These are phyloP conservation scores for Drosophila multiciliata DNA, from an alignment of 2,888 invertebrate genomes.

Conservation along the genomic window DNA sequence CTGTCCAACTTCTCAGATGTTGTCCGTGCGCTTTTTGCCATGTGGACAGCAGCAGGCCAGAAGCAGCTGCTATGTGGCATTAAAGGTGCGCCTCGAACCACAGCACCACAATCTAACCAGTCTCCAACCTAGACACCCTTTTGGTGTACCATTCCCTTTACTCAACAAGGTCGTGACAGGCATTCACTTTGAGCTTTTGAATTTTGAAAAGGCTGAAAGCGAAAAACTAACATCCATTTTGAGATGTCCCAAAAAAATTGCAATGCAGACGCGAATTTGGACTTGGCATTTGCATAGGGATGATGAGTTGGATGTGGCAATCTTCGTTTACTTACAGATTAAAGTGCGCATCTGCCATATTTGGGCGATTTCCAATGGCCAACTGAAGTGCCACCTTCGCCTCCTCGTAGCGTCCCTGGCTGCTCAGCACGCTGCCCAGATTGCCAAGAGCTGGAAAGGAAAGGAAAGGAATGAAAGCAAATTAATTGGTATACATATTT, in stretches of 20 bases:
- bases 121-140: neutral
- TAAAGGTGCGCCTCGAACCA: conserved; percentile 49
- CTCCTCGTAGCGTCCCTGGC: conserved; percentile 93
- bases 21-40: conserved; percentile 73
- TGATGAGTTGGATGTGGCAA: conserved; percentile 50
- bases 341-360: conserved; percentile 99
- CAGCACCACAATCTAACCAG: conserved; percentile 17
- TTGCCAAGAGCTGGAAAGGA: conserved; percentile 94
- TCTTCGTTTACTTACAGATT: conserved; percentile 93
- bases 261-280: conserved; percentile 48
- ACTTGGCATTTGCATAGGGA: conserved; percentile 51
- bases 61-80: conserved; percentile 62
- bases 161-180: conserved; percentile 66
- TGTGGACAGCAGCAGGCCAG: conserved; percentile 50
- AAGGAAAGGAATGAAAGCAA: conserved; percentile 22
- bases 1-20: conserved; percentile 61
- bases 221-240: conserved; percentile 65
- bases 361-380: conserved; percentile 92
- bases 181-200: conserved; percentile 80
- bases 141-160: conserved; percentile 3
- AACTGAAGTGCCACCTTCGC: conserved; percentile 96
- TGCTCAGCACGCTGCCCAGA: conserved; percentile 97
- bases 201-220: conserved; percentile 69
- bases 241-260: conserved; percentile 15
- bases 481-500: neutral